Evolutionary conservation across 2,113 vertebrate genomes (phyloP), one percentile per base, ranked within the genome.

Genomic region (Vanacampus margaritifer): DNA sequence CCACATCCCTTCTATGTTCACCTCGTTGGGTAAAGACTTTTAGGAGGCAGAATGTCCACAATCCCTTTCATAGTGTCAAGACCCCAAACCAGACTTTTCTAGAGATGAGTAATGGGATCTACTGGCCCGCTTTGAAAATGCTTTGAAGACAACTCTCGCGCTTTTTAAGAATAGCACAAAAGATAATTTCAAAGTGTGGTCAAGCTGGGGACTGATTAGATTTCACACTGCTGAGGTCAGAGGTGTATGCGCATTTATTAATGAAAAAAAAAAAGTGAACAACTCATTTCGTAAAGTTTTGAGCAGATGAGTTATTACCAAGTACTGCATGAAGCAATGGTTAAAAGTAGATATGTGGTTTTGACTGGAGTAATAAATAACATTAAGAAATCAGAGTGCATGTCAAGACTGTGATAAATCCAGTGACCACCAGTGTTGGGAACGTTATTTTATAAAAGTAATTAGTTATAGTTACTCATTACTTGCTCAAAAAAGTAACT

Each of bases 101-200:
- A 73, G 69, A 88, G 86, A 90, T 91, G 89, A 91, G 84, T 89
- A 82, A 91, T 90, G 89, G 74, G 84, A 82, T 83, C 71, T 87
- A 87, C 84, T 91, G 87, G 79, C 76, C 81, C 82, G 82, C 64
- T 82, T 70, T 82, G 73, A 89, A 84, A 50, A 81, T 71, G 75
- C 80, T 86, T 89, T 76, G 64, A 86, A 85, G 78, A 74, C 74
- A 71, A 59, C 48, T 51, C 62, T 12, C 51, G 23, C 71, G 57
- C 75, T 82, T 75, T 79, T 68, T 9, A 81, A 85, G 81, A 67
- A 46, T 50, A 72, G 60, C 69, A 89, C 87, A 87, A 87, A 75
- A 70, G 78, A 67, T 84, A 82, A 88, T 90, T 91, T 89, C 74
- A 89, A 75, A 82, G 72, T 82, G 35, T 67, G 73, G 65, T 76